These are phyloP conservation scores for Odontocolon sp. DNA, from an alignment of 2,888 invertebrate genomes.

Conservation along the genomic window DNA sequence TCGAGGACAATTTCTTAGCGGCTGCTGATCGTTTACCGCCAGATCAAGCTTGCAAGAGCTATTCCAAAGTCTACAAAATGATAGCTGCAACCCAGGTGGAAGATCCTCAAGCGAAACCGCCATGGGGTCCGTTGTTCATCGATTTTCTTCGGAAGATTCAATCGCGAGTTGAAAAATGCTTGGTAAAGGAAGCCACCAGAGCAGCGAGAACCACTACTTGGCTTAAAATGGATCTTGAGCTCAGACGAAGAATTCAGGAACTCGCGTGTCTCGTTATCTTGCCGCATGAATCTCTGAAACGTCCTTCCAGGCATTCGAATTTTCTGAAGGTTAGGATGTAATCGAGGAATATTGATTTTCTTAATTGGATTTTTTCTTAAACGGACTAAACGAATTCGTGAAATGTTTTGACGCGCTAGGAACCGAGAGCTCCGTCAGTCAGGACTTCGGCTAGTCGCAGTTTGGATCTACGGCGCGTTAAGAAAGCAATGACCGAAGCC, in stretches of 20 bases:
- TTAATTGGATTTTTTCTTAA: too few relatives aligned
- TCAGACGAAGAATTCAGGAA: conserved; percentile 85
- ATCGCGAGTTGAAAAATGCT: conserved; percentile 86
- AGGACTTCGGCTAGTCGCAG: conserved; percentile 73
- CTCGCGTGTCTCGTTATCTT: conserved; percentile 83
- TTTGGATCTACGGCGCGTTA: conserved; percentile 79
- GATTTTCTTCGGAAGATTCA: conserved; percentile 85
- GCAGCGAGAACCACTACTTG: conserved; percentile 85
- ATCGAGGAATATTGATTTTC: too few relatives aligned
- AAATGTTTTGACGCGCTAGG: conserved; percentile 61
- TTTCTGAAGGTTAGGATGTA: conserved; percentile 73
- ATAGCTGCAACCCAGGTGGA: conserved; percentile 72
- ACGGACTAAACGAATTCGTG: too few relatives aligned
- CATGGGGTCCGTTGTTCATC: conserved; percentile 83
- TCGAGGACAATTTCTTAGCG: conserved; percentile 90
- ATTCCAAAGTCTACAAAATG: conserved; percentile 81
- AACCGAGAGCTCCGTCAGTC: conserved; percentile 70
- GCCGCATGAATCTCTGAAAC: conserved; percentile 79
- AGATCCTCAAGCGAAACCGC: conserved; percentile 79
- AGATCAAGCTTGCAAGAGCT: conserved; percentile 92
- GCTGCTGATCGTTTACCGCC: conserved; percentile 91
- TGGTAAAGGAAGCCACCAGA: conserved; percentile 87
- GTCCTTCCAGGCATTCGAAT: conserved; percentile 76
- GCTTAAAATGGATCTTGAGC: conserved; percentile 85
- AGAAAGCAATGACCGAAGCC: conserved; percentile 79